Evolutionary conservation across 1,140 invertebrate species (phyloP).

Genomic region (Diploscapter pachys): DNA sequence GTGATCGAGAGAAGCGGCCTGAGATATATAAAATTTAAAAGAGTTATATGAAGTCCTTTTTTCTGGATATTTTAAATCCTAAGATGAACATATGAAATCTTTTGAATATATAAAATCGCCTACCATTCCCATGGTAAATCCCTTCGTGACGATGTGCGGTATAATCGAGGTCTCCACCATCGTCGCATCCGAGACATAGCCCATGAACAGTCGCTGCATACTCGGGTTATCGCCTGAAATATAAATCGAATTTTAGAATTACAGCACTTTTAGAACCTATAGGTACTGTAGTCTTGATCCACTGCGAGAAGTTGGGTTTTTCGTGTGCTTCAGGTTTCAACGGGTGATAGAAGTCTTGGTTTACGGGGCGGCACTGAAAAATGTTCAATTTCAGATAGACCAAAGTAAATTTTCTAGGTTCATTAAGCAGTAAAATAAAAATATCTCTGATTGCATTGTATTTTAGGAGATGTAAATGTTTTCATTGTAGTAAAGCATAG

Average conservation of each 20-base stretch:
- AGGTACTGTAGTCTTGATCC: slow-evolving; percentile 1
- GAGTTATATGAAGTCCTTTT: background rate
- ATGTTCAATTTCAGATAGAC: background rate
- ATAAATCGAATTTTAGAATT: background rate
- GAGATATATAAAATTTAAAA: background rate
- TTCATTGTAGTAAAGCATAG: no score
- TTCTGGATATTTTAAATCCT: slow-evolving; percentile 17
- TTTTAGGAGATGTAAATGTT: no score
- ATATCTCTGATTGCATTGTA: no score
- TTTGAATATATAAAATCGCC: slow-evolving; percentile 7
- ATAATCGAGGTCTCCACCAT: slow-evolving; percentile 8
- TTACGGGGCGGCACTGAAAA: background rate
- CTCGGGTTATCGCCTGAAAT: background rate
- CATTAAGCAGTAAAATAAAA: background rate
- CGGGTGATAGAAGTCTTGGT: slow-evolving; percentile 5
- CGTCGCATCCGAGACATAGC: background rate
- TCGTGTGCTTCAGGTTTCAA: background rate
- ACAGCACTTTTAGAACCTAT: background rate
- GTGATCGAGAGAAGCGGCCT: slow-evolving; percentile 24
- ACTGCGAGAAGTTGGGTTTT: slow-evolving; percentile 4
- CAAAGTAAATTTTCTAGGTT: background rate
- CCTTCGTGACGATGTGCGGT: slow-evolving; percentile 7
- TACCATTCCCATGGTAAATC: slow-evolving; percentile 20
- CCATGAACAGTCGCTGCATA: slow-evolving; percentile 6
- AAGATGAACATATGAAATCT: background rate